A percentile compares a stretch with the other conserved stretches of the same genome.
These are phyloP conservation scores for Halocaridina rubra DNA, from an alignment of 2,888 invertebrate genomes.

Conservation along the genomic window DNA sequence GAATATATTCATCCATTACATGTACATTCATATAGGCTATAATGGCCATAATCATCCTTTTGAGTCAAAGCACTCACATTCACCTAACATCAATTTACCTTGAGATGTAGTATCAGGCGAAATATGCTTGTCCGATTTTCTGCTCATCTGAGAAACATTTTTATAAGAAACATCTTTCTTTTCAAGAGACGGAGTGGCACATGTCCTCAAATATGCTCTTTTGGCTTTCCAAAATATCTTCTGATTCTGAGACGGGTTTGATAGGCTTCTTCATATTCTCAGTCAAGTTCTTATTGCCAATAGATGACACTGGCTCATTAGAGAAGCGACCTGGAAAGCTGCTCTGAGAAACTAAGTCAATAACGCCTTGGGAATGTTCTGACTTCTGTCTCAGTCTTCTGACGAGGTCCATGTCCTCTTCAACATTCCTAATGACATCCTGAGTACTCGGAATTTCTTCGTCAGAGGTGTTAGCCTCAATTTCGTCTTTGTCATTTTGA, in stretches of 20 bases:
- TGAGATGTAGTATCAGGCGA: too few relatives aligned
- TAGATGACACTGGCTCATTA: background rate
- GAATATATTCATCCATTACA: too few relatives aligned
- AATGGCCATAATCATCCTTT: too few relatives aligned
- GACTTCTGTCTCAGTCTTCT: background rate
- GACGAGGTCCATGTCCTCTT: slow-evolving; percentile 24
- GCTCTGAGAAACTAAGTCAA: background rate
- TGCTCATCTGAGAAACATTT: too few relatives aligned
- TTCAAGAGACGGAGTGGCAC: background rate
- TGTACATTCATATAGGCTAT: too few relatives aligned
- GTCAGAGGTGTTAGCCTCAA: slow-evolving; percentile 21
- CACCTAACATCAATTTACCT: too few relatives aligned
- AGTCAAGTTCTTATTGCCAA: background rate
- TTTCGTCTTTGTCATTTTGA: background rate
- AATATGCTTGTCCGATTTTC: too few relatives aligned
- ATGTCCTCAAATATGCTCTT: background rate
- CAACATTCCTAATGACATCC: slow-evolving; percentile 49
- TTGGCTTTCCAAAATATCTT: background rate
- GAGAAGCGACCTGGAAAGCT: background rate
- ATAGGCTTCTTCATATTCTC: background rate
- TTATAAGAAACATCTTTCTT: background rate
- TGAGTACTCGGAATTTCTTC: slow-evolving; percentile 52
- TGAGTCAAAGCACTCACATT: too few relatives aligned
- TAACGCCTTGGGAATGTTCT: background rate
- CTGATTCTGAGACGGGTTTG: slow-evolving; percentile 1